phyloP scores from a whole-genome alignment of 1,140 invertebrate genomes.

The Amphibalanus amphitrite region DNA sequence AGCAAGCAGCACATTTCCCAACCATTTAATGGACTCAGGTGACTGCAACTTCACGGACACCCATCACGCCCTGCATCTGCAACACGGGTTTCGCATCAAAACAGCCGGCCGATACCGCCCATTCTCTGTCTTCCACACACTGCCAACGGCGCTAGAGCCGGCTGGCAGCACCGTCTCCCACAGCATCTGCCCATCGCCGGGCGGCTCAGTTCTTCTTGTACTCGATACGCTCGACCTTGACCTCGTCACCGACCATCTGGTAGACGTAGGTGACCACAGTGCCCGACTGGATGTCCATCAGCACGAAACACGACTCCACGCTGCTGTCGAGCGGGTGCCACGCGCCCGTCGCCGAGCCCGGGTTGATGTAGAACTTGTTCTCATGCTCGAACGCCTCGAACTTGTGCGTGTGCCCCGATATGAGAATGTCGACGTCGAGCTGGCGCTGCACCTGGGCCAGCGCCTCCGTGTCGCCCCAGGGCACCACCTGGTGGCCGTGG shows the following conservation, averaged over 20 bases:
- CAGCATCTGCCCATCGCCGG: too few relatives aligned
- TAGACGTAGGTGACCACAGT: slow-evolving; percentile 98
- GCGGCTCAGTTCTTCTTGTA: slow-evolving; percentile 67
- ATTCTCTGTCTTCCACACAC: too few relatives aligned
- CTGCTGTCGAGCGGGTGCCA: slow-evolving; percentile 84
- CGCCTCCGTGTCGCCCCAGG: slow-evolving; percentile 24
- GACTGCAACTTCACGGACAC: too few relatives aligned
- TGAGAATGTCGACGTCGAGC: slow-evolving; percentile 95
- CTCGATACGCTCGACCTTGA: slow-evolving; percentile 97
- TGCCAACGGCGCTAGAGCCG: too few relatives aligned
- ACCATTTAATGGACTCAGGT: too few relatives aligned
- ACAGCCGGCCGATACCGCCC: too few relatives aligned
- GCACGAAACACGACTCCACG: slow-evolving; percentile 74
- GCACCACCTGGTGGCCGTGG: slow-evolving; percentile 46
- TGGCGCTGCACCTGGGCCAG: slow-evolving; percentile 86
- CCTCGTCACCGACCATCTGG: slow-evolving; percentile 89
- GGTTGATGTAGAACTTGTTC: slow-evolving; percentile 98
- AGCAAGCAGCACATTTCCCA: too few relatives aligned
- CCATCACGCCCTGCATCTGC: too few relatives aligned
- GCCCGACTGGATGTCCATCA: slow-evolving; percentile 97
- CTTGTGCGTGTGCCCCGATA: slow-evolving; percentile 96
- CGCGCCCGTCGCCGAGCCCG: slow-evolving; percentile 94
- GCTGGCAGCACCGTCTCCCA: background rate
- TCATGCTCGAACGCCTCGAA: slow-evolving; percentile 98
- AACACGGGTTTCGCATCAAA: too few relatives aligned